These are phyloP conservation scores for Diaperis boleti DNA, from an alignment of 2,888 invertebrate genomes.

Conservation along the genomic window DNA sequence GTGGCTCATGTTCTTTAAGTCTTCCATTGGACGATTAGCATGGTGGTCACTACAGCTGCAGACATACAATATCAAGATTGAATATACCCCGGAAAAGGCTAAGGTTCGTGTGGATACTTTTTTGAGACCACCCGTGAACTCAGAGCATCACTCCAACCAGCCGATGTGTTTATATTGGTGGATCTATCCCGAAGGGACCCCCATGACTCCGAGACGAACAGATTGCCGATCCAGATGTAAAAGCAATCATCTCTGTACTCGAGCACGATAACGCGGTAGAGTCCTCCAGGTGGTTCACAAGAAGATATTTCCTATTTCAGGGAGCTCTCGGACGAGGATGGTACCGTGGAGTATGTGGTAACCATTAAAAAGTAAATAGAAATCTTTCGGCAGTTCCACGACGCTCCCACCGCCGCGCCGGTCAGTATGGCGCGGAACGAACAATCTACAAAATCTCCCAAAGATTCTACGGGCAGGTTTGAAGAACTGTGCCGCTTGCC, in stretches of 20 bases:
- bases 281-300: not conserved
- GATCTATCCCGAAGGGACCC: too few relatives aligned
- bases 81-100: conserved; percentile 60
- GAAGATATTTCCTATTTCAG: conserved; percentile 37
- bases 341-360: conserved; percentile 49
- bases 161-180: too few relatives aligned
- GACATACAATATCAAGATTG: conserved; percentile 58
- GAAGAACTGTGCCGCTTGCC: too few relatives aligned
- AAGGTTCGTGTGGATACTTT: conserved; percentile 63
- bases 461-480: too few relatives aligned
- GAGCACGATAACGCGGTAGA: not conserved
- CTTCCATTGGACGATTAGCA: conserved; percentile 63
- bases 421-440: conserved; percentile 47
- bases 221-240: not conserved
- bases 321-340: conserved; percentile 45
- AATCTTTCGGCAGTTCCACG: conserved; percentile 41
- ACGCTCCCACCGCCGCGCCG: conserved; percentile 46
- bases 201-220: not conserved
- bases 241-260: conserved; percentile 23
- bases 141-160: too few relatives aligned
- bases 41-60: conserved; percentile 65
- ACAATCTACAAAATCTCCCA: conserved; percentile 38
- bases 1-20: conserved; percentile 63
- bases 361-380: conserved; percentile 31
- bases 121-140: conserved; percentile 46